Evolutionary conservation across 2,113 vertebrate genomes (phyloP).

Genomic region (Caranx ignobilis): DNA sequence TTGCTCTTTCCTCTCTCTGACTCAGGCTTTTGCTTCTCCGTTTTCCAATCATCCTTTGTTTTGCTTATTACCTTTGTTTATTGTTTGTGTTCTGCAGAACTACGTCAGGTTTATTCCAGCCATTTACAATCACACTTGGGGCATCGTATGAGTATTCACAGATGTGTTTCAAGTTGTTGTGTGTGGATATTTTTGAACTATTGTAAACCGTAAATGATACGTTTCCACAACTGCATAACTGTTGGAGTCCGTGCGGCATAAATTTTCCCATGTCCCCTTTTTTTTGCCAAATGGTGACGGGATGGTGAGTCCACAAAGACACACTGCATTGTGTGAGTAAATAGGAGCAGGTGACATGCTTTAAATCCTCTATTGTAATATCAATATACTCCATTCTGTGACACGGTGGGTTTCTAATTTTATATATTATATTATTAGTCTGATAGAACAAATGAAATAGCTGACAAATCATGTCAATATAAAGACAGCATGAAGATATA

Average conservation of each 20-base stretch:
- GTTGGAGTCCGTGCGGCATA: not conserved
- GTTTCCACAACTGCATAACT: not conserved
- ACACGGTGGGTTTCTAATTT: not conserved
- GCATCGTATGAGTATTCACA: not conserved
- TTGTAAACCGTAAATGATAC: not conserved
- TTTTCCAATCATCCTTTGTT: not conserved
- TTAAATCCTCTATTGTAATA: not conserved
- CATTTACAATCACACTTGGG: not conserved
- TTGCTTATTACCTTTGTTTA: not conserved
- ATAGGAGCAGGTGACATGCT: not conserved
- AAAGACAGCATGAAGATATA: no score
- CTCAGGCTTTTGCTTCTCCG: not conserved
- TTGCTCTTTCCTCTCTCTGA: not conserved
- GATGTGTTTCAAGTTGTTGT: not conserved
- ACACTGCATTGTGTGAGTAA: not conserved
- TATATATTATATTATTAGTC: no score
- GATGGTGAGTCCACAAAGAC: not conserved
- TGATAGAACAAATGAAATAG: no score
- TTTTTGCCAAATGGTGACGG: not conserved
- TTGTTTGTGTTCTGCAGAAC: constrained; percentile 20
- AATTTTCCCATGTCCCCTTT: not conserved
- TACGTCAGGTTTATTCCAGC: not conserved
- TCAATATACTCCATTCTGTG: not conserved
- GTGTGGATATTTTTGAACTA: constrained; percentile 2
- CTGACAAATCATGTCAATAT: no score